Base-by-base conservation (phyloP, 2,113 vertebrate species). In the Notarius quadriscutis region DNA sequence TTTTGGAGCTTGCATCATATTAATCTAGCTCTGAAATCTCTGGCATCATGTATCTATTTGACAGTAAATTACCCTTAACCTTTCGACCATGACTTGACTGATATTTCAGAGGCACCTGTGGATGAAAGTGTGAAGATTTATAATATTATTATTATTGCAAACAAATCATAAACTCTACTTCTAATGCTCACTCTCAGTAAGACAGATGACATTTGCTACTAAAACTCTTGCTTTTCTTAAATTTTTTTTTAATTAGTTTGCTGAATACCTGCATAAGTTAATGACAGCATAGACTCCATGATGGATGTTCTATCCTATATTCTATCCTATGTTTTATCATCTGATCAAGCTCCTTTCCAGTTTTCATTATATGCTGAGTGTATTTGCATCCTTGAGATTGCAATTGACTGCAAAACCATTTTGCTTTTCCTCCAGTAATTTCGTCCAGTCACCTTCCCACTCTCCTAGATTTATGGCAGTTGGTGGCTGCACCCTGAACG, bases 401-500 rank as follows among this genome's bases (percentile, higher is more conserved):
- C 74, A 58, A 15, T 4, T n/a, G 25, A 48, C 34, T 11, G 2
- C 11, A 69, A 30, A 53, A 27, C 14, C 3, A 10, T 25, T 58
- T 50, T 71, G 51, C 2, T 81, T 67, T 71, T 72, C 55, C 8
- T 1, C 6, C 50, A 69, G 57, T 65, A 20, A n/a, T 75, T 65
- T 84, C 83, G 9, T 84, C n/a, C 62, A 48, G 14, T 72, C 7
- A 41, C 17, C 30, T 22, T 67, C n/a, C 27, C n/a, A 79, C 27
- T 63, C 22, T 87, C 30, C 62, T 71, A 48, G 27, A 60, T 72
- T 80, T 75, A 57, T 63, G 58, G 5, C 60, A 96, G 94, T 94
- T 14, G 94, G 93, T 9, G 94, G 94, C 22, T 93, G 94, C 92
- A 94, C 89, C 75, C 75, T 15, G 7, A 91, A 88, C 0, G 92